Conservation (phyloP, 2,888 invertebrate genomes). For the Noctua janthina region DNA sequence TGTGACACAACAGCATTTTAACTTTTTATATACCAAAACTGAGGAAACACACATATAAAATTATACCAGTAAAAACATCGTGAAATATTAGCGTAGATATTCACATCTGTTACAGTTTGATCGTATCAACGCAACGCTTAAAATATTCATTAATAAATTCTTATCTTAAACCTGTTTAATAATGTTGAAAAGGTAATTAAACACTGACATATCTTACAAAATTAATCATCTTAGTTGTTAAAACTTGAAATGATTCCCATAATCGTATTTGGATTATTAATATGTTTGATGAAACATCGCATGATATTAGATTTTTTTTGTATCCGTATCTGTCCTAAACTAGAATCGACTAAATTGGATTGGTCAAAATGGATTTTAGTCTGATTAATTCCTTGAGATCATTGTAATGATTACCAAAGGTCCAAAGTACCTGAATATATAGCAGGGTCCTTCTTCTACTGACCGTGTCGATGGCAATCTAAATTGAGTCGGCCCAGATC, state of each 20-base stretch:
- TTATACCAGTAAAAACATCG: neutral
- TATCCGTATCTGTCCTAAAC: conserved; percentile 7
- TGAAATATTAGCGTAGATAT: neutral
- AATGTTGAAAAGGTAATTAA: conserved; percentile 32
- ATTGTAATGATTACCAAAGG: neutral
- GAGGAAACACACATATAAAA: neutral
- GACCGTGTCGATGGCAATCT: neutral
- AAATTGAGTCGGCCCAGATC: neutral
- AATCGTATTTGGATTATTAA: conserved; percentile 24
- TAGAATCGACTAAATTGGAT: neutral
- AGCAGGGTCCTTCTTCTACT: neutral
- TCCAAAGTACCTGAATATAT: neutral
- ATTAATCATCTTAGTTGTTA: conserved; percentile 36
- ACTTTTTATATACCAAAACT: neutral
- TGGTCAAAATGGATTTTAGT: neutral
- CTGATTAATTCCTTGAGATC: neutral
- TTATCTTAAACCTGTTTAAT: conserved; percentile 41
- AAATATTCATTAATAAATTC: conserved; percentile 30
- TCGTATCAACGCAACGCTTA: neutral
- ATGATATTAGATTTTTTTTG: neutral
- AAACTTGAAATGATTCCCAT: conserved; percentile 30
- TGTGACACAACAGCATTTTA: neutral
- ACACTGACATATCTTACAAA: conserved; percentile 23
- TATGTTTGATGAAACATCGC: conserved; percentile 23
- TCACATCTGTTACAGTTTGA: conserved; percentile 26